A percentile compares a stretch with the other conserved stretches of the same genome.
phyloP scores from a whole-genome alignment of 2,113 vertebrate species.

The Aegithalos caudatus region DNA sequence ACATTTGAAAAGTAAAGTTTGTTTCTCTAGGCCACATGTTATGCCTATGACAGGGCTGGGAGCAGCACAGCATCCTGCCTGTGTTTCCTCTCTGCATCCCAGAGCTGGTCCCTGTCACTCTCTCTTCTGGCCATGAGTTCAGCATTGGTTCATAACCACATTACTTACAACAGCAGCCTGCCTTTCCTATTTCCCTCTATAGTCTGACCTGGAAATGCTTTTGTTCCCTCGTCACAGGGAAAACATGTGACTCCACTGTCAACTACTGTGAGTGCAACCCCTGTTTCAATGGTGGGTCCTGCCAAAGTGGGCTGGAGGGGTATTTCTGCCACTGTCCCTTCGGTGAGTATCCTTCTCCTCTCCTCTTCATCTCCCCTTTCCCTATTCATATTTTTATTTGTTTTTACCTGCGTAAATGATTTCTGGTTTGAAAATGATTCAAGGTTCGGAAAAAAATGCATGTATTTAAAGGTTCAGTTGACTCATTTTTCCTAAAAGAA shows the following conservation, averaged over 20 bases:
- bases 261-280: conserved; percentile 98
- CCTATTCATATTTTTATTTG: background rate
- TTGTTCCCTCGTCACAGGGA: conserved; percentile 74
- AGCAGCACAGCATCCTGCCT: background rate
- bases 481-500: background rate
- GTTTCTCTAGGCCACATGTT: background rate
- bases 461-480: background rate
- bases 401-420: background rate
- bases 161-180: background rate
- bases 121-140: background rate
- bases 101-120: background rate
- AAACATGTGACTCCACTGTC: conserved; percentile 90
- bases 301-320: conserved; percentile 89
- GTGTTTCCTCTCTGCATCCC: background rate
- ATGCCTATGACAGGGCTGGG: background rate
- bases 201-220: conserved; percentile 4
- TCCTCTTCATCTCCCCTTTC: background rate
- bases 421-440: background rate
- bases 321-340: conserved; percentile 97
- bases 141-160: background rate
- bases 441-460: background rate
- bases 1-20: background rate
- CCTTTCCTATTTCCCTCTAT: background rate
- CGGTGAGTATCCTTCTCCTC: conserved; percentile 78
- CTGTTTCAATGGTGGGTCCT: conserved; percentile 97